Evolutionary conservation across 2,113 vertebrate genomes (phyloP), one percentile per base, ranked within the genome.

Genomic region (Syngnathoides biaculeatus): DNA sequence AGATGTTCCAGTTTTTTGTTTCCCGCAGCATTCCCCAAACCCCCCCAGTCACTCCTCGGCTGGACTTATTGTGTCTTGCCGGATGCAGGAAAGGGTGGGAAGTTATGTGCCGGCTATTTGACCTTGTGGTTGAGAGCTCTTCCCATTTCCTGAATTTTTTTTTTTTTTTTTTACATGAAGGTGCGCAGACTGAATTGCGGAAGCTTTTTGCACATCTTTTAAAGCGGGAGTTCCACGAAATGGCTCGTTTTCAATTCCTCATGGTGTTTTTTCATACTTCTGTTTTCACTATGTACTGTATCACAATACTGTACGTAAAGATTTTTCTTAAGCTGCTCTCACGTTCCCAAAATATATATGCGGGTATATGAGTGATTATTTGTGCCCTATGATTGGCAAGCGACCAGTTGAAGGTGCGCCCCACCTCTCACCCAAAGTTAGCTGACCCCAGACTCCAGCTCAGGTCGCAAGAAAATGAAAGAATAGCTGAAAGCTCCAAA

Each of bases 81-180:
- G 91, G 91, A 92, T 92, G 83, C 90, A 93, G 92, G 92, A 93
- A 92, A 90, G 90, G 92, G 91, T 89, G 89, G 87, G 88, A 72
- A 75, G 71, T 52, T 68, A 73, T 68, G 79, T 79, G 86, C 73
- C 66, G 61, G 67, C 62, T 74, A 55, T 82, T 82, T 81, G 79
- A 80, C 70, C 78, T 77, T 77, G 67, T 77, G 81, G 79, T 73
- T 45, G 45, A 70, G 68, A 65, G 80, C 75, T 81, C 87, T 87
- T 87, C 82, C 88, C 79, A 76, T 89, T 92, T 92, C 90, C 90
- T 90, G 86, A 88, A n/a, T n/a, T n/a, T n/a, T n/a, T n/a, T n/a
- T n/a, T n/a, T n/a, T n/a, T n/a, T n/a, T n/a, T n/a, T 84, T 81
- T 76, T 81, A 71, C 24, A 65, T 59, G 48, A 68, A 82, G 70